Base-by-base conservation (phyloP, 2,888 invertebrate genomes). In the Drosophila emarginata region DNA sequence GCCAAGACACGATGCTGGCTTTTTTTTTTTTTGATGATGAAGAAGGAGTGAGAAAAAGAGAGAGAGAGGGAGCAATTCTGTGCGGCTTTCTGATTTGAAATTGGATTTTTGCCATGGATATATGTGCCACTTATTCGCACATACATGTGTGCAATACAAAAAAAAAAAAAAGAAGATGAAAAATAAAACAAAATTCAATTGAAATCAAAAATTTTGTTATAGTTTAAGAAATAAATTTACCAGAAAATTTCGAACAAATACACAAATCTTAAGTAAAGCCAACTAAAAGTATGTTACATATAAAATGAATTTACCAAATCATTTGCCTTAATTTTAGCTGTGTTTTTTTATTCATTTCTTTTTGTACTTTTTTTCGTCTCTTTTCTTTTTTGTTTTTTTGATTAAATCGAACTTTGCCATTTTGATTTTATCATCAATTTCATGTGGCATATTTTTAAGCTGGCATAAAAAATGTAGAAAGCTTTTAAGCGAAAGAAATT, bases 61-160 rank as follows among this genome's bases (percentile, higher is more conserved):
- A 45, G 36, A 58, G 63, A 26, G 40, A 63, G 28, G 36, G 52
- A 45, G 66, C 59, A 66, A 57, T 58, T 59, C 68, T 53, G 76
- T 81, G 77, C 65, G 72, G 67, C 67, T 79, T 74, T 79, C 72
- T 87, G 82, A 87, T 82, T 83, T 76, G 67, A 73, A 81, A 87
- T 84, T 79, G 79, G 76, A 78, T 78, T 79, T 64, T 66, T 64
- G 76, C 69, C 72, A 72, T 59, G 72, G 78, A 74, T 80, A 72
- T 78, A 54, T 64, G 62, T 57, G 28, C 53, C 37, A 28, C 64
- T 54, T 54, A 7, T 32, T 57, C 50, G 23, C 57, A 62, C 40
- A 62, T 15, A 65, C 37, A 28, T 54, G 12, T 45, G 57, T 6
- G 37, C 12, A 14, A 39, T 37, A 18, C 40, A 58, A 45, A 9